phyloP scores from a whole-genome alignment of 37 sponge, comb jelly and placozoan species.

The Tethya wilhelma region DNA sequence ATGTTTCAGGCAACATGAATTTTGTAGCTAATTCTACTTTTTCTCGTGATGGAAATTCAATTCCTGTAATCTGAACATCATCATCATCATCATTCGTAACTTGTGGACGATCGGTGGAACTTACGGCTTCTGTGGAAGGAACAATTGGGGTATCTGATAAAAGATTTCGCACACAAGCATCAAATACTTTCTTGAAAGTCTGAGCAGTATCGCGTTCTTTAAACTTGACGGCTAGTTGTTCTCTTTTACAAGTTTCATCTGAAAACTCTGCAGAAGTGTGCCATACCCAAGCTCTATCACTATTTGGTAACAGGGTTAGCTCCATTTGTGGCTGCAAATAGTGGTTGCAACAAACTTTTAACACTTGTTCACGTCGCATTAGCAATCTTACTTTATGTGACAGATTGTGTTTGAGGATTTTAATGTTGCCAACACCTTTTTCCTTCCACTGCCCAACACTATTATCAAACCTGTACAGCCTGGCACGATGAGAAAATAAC shows the following conservation, averaged over 20 bases:
- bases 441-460: constrained; percentile 88
- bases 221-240: constrained; percentile 84
- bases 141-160: no score
- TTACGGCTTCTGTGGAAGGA: no score
- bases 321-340: constrained; percentile 80
- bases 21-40: no score
- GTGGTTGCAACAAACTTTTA: constrained; percentile 97
- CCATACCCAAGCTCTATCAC: constrained; percentile 85
- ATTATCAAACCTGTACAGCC: constrained; percentile 86
- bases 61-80: no score
- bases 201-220: constrained; percentile 74
- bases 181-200: constrained; percentile 77
- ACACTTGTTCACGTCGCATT: constrained; percentile 93
- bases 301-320: constrained; percentile 55
- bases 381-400: constrained; percentile 70
- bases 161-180: constrained; percentile 30
- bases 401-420: constrained; percentile 63
- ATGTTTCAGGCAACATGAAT: no score
- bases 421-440: constrained; percentile 95
- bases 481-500: constrained; percentile 72
- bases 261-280: constrained; percentile 80
- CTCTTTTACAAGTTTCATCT: constrained; percentile 70
- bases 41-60: no score
- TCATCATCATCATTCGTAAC: no score
- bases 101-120: no score